phyloP scores from a whole-genome alignment of 2,888 invertebrate species.

The Mycalesis mineus region DNA sequence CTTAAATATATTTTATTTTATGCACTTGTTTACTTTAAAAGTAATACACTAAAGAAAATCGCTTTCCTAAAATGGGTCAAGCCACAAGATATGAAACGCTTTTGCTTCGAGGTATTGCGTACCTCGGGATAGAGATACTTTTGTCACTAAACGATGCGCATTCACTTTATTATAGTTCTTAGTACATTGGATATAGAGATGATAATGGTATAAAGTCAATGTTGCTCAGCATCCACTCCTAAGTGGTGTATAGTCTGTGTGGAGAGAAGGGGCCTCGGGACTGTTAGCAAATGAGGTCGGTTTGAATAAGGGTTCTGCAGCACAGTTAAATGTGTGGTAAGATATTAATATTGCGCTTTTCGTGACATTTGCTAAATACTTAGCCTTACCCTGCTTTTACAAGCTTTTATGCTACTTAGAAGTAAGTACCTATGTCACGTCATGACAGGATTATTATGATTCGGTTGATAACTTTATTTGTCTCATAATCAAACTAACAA shows the following conservation, averaged over 20 bases:
- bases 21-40: not conserved
- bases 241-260: slow-evolving; percentile 11
- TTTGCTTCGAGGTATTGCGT: slow-evolving; percentile 14
- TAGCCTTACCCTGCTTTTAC: not conserved
- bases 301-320: slow-evolving; percentile 20
- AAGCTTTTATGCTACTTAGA: no score
- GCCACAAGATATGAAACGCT: slow-evolving; percentile 19
- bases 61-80: slow-evolving; percentile 23
- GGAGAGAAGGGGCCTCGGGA: slow-evolving; percentile 24
- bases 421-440: no score
- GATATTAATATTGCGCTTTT: slow-evolving; percentile 15
- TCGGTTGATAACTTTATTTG: no score
- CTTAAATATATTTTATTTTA: no score
- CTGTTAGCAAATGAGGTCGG: slow-evolving; percentile 27
- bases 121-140: slow-evolving; percentile 15
- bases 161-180: slow-evolving; percentile 16
- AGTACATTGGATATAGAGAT: slow-evolving; percentile 14
- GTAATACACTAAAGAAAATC: slow-evolving; percentile 11
- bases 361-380: not conserved
- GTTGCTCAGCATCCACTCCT: slow-evolving; percentile 7
- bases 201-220: slow-evolving; percentile 16
- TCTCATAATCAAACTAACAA: no score
- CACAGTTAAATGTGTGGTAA: slow-evolving; percentile 21
- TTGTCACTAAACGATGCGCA: slow-evolving; percentile 4
- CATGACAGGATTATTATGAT: no score